Evolutionary conservation across 2,888 invertebrate species (phyloP), one percentile per base, ranked within the genome.

Genomic region (Rotaria magnacalcarata): DNA sequence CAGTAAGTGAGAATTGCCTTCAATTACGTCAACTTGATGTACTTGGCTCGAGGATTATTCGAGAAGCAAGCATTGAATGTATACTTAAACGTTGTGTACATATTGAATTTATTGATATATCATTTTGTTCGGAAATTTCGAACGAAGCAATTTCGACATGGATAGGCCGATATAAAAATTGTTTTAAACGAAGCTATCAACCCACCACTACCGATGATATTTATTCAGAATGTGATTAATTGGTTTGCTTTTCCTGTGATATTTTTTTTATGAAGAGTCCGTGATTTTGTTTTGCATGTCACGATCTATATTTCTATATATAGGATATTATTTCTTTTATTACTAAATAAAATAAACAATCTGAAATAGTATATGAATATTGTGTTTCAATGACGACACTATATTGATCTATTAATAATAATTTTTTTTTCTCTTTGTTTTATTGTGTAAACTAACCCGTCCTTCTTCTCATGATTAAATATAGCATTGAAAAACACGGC

Each of bases 151-250:
- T 80, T 1, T 43, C 41, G 14, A 21, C 0, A 14, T 80, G 80
- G 80, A 80, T 6, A n/a, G 7, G 6, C 14, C 43, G n/a, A 47
- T 80, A 80, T 34, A 80, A 80, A 47, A 43, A 21, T 47, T 80
- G 80, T 80, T 47, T 80, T n/a, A 80, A 80, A n/a, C 80, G 80
- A 24, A 80, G 47, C 47, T 80, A 43, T 80, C 10, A 47, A n/a
- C 80, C 80, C 24, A 8, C 10, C 6, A 41, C 47, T 47, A 7
- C 21, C 47, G 24, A 24, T 24, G 47, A 80, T n/a, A 80, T 80
- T 80, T 21, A 80, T 47, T 11, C 41, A 11, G 80, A 80, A 80
- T 80, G n/a, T 5, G 0, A 3, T 80, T 80, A 80, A 80, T 47
- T 7, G 27, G 6, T 34, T 67, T 14, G 4, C 7, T 58, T 58